Percentiles rank a stretch among this genome's conserved stretches.
These are phyloP conservation scores for Cavia aperea DNA, from an alignment of 2,113 vertebrate species.

Conservation along the genomic window DNA sequence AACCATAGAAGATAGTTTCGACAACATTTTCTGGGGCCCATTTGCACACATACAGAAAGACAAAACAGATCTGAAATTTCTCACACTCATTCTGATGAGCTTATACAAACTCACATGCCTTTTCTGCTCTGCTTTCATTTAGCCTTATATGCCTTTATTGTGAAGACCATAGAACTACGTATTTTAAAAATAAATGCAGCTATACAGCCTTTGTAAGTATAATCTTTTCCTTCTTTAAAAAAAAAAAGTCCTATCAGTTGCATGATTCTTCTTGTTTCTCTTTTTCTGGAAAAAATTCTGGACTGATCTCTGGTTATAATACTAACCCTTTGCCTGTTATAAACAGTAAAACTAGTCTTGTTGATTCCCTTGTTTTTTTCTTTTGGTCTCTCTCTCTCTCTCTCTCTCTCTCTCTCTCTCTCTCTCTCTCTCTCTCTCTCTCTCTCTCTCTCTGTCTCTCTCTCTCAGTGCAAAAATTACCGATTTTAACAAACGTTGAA, in stretches of 20 bases:
- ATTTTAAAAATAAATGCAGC: background rate
- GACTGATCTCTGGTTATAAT: background rate
- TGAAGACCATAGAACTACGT: background rate
- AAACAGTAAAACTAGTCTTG: background rate
- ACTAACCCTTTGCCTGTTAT: background rate
- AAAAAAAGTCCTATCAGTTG: background rate
- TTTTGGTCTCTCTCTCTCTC: background rate
- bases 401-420: background rate
- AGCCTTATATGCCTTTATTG: background rate
- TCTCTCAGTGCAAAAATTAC: background rate
- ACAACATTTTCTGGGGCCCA: background rate
- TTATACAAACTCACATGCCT: background rate
- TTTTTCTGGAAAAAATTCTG: background rate
- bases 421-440: background rate
- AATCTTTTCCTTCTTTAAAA: background rate
- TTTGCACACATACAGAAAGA: background rate
- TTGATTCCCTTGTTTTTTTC: background rate
- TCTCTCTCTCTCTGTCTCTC: background rate
- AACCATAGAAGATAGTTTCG: background rate
- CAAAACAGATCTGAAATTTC: background rate
- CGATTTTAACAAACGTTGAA: background rate
- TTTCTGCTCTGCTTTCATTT: conserved; percentile 1
- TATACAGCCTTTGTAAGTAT: background rate
- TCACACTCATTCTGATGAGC: background rate
- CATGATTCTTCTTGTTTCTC: background rate